These are phyloP conservation scores for Nothocercus nigrocapillus DNA, from an alignment of 2,113 vertebrate species.

Conservation along the genomic window DNA sequence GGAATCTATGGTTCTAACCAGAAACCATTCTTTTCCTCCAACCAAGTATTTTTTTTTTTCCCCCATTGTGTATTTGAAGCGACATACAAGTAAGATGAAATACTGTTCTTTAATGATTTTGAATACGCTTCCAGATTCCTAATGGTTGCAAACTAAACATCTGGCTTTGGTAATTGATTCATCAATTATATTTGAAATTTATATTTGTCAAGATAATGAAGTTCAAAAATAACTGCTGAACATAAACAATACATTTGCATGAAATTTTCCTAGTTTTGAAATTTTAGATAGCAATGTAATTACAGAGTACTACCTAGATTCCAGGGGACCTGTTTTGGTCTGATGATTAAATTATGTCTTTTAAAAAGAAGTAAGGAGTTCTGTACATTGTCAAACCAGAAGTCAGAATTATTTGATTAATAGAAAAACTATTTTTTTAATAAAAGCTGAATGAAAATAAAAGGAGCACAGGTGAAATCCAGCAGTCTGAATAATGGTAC, in stretches of 20 bases:
- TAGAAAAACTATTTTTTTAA: background rate
- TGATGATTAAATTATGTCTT: background rate
- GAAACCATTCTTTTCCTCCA: background rate
- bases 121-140: background rate
- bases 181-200: conserved; percentile 10
- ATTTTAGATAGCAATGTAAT: background rate
- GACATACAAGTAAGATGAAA: background rate
- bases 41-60: background rate
- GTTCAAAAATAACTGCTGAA: background rate
- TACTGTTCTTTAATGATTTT: background rate
- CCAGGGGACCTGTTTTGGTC: background rate
- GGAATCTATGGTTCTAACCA: background rate
- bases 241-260: background rate
- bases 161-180: background rate
- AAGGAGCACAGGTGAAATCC: background rate
- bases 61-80: background rate
- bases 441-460: background rate
- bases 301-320: background rate
- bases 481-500: background rate
- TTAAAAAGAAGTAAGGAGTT: background rate
- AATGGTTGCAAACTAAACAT: background rate
- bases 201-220: background rate
- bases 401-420: background rate
- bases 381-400: background rate
- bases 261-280: background rate